Conservation (phyloP, 2,888 invertebrate genomes). For the Cosmia pyralina region DNA sequence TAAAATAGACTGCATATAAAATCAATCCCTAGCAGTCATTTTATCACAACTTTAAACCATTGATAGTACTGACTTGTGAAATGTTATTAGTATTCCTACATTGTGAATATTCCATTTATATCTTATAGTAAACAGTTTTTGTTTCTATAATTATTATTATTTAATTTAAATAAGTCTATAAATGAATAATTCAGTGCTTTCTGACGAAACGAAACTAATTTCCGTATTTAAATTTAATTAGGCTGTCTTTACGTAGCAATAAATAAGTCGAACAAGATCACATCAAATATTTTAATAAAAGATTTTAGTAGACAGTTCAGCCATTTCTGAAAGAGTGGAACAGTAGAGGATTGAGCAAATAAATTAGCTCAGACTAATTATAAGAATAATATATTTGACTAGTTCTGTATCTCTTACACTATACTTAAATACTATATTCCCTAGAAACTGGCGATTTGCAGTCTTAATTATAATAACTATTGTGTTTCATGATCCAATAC, state of each 20-base stretch:
- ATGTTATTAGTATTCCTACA: constrained; percentile 42
- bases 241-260: constrained; percentile 47
- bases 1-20: constrained; percentile 83
- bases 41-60: constrained; percentile 73
- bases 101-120: constrained; percentile 37
- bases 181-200: constrained; percentile 63
- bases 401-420: constrained; percentile 84
- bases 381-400: constrained; percentile 85
- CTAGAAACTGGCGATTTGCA: constrained; percentile 88
- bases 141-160: constrained; percentile 37
- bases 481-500: constrained; percentile 63
- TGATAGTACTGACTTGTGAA: constrained; percentile 50
- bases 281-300: constrained; percentile 19
- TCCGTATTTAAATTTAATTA: constrained; percentile 52
- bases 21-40: constrained; percentile 81
- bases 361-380: constrained; percentile 79
- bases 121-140: constrained; percentile 45
- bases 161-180: constrained; percentile 46
- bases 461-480: constrained; percentile 83
- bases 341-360: constrained; percentile 77
- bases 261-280: constrained; percentile 40
- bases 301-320: constrained; percentile 52
- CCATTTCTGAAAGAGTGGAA: constrained; percentile 65
- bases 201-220: constrained; percentile 52
- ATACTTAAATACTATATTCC: constrained; percentile 78